Percentiles rank a stretch among this genome's conserved stretches.
Evolutionary conservation across 1,140 invertebrate genomes (phyloP).

Genomic region (Acromyrmex charruanus): DNA sequence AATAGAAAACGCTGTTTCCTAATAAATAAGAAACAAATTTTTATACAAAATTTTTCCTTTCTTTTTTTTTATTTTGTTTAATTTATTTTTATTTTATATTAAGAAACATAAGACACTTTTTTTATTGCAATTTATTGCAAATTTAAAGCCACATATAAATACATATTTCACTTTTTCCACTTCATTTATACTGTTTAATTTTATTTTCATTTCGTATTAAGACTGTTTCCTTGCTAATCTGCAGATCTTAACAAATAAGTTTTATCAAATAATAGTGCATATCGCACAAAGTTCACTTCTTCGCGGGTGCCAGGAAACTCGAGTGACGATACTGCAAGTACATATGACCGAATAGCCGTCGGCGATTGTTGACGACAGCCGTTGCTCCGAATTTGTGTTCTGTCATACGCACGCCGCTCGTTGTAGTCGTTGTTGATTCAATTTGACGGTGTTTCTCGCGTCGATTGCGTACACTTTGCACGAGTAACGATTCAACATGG

Average conservation of each 20-base stretch:
- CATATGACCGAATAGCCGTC: slow-evolving; percentile 6
- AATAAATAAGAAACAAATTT: too few relatives aligned
- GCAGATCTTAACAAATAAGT: not conserved
- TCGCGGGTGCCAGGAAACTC: not conserved
- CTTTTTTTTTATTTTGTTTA: too few relatives aligned
- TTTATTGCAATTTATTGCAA: not conserved
- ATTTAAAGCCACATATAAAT: not conserved
- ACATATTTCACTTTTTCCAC: not conserved
- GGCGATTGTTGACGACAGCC: slow-evolving; percentile 22
- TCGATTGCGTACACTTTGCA: not conserved
- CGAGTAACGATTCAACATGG: slow-evolving; percentile 69
- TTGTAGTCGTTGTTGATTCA: not conserved
- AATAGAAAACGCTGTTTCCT: too few relatives aligned
- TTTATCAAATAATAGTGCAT: too few relatives aligned
- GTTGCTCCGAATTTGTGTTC: not conserved
- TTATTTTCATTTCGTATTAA: not conserved
- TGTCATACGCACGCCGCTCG: not conserved
- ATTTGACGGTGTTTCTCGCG: slow-evolving; percentile 2
- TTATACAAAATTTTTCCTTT: too few relatives aligned
- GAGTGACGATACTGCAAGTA: not conserved
- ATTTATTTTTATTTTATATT: too few relatives aligned
- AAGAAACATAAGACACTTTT: too few relatives aligned
- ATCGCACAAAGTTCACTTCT: not conserved
- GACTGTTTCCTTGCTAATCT: not conserved
- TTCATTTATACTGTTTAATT: not conserved